These are phyloP conservation scores for Apeltes quadracus DNA, from an alignment of 2,113 vertebrate genomes.

Conservation along the genomic window DNA sequence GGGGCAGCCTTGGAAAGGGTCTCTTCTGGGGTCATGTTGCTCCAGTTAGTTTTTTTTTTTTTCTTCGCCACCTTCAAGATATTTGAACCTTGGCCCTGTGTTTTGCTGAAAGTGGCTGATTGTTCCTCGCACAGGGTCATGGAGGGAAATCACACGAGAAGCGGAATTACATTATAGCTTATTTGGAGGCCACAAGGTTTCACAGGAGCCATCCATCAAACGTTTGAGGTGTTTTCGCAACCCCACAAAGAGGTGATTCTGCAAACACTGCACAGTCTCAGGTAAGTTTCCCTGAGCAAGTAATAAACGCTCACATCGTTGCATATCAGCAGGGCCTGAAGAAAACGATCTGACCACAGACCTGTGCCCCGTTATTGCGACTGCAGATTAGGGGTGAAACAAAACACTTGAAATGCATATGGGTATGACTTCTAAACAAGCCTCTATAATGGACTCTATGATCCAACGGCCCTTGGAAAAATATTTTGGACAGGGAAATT, in stretches of 20 bases:
- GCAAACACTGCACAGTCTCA: conserved; percentile 69
- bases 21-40: conserved; percentile 56
- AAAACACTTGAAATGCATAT: conserved; percentile 34
- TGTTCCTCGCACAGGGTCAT: conserved; percentile 68
- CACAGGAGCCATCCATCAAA: conserved; percentile 77
- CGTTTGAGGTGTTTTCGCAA: conserved; percentile 48
- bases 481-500: too few species aligned
- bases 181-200: conserved; percentile 76
- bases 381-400: background rate
- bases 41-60: conserved; percentile 34
- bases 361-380: conserved; percentile 1
- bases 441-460: background rate
- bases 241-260: conserved; percentile 55
- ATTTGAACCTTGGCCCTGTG: conserved; percentile 71
- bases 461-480: background rate
- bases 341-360: conserved; percentile 24
- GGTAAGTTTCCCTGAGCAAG: conserved; percentile 49
- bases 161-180: conserved; percentile 77
- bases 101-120: conserved; percentile 75
- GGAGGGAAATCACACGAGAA: conserved; percentile 71
- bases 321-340: background rate
- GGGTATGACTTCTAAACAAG: conserved; percentile 24
- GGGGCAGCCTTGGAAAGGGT: conserved; percentile 23
- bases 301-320: conserved; percentile 27
- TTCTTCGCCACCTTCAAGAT: conserved; percentile 45